Evolutionary conservation across 2,888 invertebrate genomes (phyloP), one percentile per base, ranked within the genome.

Genomic region (Rhogogaster chlorosoma): DNA sequence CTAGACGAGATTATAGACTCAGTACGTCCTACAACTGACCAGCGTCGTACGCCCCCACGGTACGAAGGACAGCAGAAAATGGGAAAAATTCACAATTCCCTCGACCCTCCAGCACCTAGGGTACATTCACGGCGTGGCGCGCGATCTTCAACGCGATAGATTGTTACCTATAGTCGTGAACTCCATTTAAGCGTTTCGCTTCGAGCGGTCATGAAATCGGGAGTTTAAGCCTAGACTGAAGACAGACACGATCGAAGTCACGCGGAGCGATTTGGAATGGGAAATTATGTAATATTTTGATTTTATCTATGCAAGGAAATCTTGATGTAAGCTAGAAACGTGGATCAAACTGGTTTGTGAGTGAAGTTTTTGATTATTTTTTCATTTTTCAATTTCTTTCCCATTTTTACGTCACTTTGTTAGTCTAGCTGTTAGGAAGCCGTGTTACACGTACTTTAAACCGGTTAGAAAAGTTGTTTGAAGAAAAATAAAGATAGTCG

Each of bases 141-240:
- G 61, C 78, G 78, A 80, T 80, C 78, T 80, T 57, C 22, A 15
- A 15, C 36, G 36, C 53, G 80, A 61, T 61, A 80, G 57, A 80
- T 80, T 38, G 61, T 80, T 80, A 80, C 80, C 80, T 61, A 45
- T 45, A 36, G 57, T 57, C 80, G 57, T 80, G 82, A 82, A 86
- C 83, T 64, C 36, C 78, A 53, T 83, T 64, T 75, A 77, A 77
- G 67, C 83, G 75, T 82, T 84, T 82, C 57, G 84, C 87, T 85
- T 71, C 84, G 71, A 86, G 87, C 87, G 85, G 85, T 87, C 85
- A 84, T 84, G 86, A 87, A 87, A 84, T 67, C 84, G 53, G 85
- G 80, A 85, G 84, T 87, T 87, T 86, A 83, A 85, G 83, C 36
- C 61, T 61, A 22, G 80, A 61, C 80, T 38, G 38, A 80, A 80